Evolutionary conservation across 1,140 invertebrate genomes (phyloP).

Genomic region (Periplaneta americana): DNA sequence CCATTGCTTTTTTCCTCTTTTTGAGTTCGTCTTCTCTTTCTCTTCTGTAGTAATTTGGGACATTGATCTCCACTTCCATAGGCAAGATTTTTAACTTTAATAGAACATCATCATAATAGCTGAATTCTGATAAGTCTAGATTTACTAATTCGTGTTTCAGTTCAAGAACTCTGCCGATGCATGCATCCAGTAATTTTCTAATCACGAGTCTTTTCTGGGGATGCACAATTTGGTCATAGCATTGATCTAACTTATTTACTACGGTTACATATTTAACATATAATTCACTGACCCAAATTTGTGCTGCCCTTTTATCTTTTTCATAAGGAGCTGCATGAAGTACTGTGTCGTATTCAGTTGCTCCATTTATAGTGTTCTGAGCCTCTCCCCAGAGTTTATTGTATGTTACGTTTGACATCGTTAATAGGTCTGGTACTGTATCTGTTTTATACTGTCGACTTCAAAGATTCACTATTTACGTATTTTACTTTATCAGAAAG

Average conservation of each 20-base stretch:
- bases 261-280: conserved; percentile 77
- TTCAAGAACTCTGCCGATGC: conserved; percentile 71
- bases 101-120: conserved; percentile 77
- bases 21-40: conserved; percentile 57
- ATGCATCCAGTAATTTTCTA: conserved; percentile 69
- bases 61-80: conserved; percentile 53
- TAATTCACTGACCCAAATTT: conserved; percentile 50
- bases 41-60: conserved; percentile 62
- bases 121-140: conserved; percentile 78
- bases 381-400: conserved; percentile 58
- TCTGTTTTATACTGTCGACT: no score
- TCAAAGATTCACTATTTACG: no score
- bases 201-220: conserved; percentile 84
- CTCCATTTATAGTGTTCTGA: conserved; percentile 54
- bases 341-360: conserved; percentile 55
- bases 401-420: conserved; percentile 69
- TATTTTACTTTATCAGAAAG: no score
- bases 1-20: conserved; percentile 53
- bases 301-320: conserved; percentile 52
- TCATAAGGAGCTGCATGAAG: conserved; percentile 53
- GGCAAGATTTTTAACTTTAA: conserved; percentile 55
- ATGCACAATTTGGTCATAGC: conserved; percentile 88
- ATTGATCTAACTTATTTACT: conserved; percentile 67
- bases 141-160: conserved; percentile 81
- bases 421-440: neutral